These are phyloP conservation scores for Clupea harengus DNA, from an alignment of 2,113 vertebrate genomes.

Conservation along the genomic window DNA sequence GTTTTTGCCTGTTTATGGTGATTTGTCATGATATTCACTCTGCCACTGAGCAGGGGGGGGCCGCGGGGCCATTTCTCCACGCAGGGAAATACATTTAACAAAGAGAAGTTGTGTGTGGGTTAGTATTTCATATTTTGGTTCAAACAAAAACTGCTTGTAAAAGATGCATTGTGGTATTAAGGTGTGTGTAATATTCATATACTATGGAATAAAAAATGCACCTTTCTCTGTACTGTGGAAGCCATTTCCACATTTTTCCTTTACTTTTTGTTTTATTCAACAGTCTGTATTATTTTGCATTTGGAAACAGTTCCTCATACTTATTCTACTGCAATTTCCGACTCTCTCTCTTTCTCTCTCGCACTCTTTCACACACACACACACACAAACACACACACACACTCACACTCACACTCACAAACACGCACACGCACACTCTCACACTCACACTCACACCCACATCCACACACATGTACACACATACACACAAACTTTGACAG, in stretches of 20 bases:
- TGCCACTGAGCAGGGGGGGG: constrained; percentile 48
- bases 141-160: background rate
- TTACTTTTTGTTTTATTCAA: constrained; percentile 9
- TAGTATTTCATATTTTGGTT: background rate
- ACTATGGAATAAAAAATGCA: background rate
- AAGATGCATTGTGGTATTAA: constrained; percentile 4
- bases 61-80: constrained; percentile 14
- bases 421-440: background rate
- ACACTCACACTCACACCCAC: background rate
- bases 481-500: background rate
- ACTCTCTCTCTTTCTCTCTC: background rate
- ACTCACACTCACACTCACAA: background rate
- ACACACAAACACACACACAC: background rate
- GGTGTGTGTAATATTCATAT: constrained; percentile 7
- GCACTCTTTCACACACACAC: background rate
- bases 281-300: constrained; percentile 18
- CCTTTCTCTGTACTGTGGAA: background rate
- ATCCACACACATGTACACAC: background rate
- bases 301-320: background rate
- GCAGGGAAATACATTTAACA: background rate
- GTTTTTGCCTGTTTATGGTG: constrained; percentile 62
- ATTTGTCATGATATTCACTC: constrained; percentile 62
- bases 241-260: background rate
- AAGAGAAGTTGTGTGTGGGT: background rate
- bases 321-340: background rate